Evolutionary conservation across 2,888 invertebrate species (phyloP), one percentile per base, ranked within the genome.

Genomic region (Acrobasis repandana): DNA sequence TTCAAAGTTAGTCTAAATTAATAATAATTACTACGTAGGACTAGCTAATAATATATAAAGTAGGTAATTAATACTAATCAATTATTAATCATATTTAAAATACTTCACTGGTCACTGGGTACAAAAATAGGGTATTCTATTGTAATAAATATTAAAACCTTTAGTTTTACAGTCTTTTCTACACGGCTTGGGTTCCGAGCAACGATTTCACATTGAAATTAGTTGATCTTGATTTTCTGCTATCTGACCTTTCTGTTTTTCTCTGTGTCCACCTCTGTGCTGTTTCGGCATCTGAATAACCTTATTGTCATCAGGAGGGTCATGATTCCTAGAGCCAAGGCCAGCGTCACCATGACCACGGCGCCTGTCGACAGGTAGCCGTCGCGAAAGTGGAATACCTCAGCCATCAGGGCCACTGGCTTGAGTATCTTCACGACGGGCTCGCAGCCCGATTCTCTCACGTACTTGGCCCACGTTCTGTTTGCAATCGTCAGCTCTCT

Each of bases 381-480:
- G 14, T 75, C 65, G 15, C 64, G 69, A 5, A 72, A 70, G 48
- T 84, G 71, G 58, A 79, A 78, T 0, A 78, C 20, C 11, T 86
- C 82, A 1, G 81, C 75, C 0, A 86, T 74, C 43, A 88, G 74
- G 2, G 92, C 91, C 1, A 92, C 82, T 0, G 93, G 92, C 54
- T 85, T 79, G 36, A 93, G 69, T 61, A 93, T 93, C 67, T 92
- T 92, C 6, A 93, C 93, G 2, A 92, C 90, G 0, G 92, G 93
- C 56, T 88, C 93, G 72, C 95, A 95, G 20, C 93, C 94, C 0
- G 95, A 94, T 74, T 95, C 95, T 60, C 94, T 88, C 8, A 95
- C 93, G 70, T 95, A 95, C 76, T 95, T 95, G 1, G 95, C 95
- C 95, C 95, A 95, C 0, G 95, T 95, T 67, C 95, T 92, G 68